phyloP scores from a whole-genome alignment of 2,797 vertebrate species.

The Lemur catta region DNA sequence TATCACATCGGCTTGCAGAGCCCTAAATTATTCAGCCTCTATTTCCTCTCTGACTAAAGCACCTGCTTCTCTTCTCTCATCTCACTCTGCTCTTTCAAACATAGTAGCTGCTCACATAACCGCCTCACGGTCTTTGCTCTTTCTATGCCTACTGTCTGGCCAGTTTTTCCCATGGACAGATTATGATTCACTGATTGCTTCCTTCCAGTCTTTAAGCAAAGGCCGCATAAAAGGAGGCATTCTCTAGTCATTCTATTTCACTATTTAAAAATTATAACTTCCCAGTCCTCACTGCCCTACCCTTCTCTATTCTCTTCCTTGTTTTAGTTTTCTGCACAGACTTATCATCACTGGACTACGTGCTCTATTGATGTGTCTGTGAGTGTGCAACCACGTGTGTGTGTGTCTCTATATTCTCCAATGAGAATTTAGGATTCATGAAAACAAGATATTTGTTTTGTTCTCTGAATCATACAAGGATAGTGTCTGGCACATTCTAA shows the following conservation, averaged over 20 bases:
- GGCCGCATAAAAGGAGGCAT: not conserved
- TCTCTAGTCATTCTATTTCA: not conserved
- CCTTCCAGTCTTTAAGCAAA: not conserved
- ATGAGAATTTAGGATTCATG: not conserved
- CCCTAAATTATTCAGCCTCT: not conserved
- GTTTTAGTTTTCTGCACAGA: not conserved
- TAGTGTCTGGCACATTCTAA: not conserved
- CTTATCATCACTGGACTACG: not conserved
- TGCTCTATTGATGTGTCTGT: not conserved
- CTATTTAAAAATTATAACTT: not conserved
- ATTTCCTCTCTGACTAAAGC: not conserved
- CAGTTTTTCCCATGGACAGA: not conserved
- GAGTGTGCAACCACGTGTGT: fast-evolving
- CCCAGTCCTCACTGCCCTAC: too few relatives aligned
- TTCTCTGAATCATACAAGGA: not conserved
- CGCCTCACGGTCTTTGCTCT: not conserved
- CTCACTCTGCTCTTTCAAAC: not conserved
- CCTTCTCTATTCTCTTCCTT: not conserved
- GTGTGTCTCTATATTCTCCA: not conserved
- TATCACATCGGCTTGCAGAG: not conserved
- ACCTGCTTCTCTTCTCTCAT: not conserved
- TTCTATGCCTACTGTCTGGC: not conserved
- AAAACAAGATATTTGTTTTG: not conserved
- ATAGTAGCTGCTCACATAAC: not conserved
- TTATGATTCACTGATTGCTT: not conserved